Conservation (phyloP, 1,140 invertebrate genomes). For the Campoletis sonorensis region DNA sequence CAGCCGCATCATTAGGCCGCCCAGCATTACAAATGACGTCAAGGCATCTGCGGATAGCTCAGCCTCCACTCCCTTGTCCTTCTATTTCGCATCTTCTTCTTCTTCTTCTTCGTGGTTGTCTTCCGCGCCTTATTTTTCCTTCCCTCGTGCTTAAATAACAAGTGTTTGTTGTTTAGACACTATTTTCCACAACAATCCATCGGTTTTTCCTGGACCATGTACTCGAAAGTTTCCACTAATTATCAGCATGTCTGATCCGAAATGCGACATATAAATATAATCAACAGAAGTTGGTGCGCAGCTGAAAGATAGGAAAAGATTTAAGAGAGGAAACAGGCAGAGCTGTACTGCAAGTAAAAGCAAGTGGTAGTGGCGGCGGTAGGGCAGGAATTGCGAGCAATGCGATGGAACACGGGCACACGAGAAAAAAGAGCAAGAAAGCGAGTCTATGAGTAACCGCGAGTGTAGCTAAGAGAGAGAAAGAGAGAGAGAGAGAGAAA, state of each 20-base stretch:
- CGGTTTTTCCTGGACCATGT: neutral
- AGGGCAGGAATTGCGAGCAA: constrained; percentile 45
- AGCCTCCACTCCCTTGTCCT: constrained; percentile 16
- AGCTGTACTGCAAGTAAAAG: constrained; percentile 35
- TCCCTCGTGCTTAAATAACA: constrained; percentile 19
- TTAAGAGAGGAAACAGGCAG: constrained; percentile 19
- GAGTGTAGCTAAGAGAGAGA: constrained; percentile 4
- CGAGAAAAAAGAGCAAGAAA: neutral
- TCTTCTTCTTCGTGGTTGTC: neutral
- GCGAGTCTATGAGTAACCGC: constrained; percentile 20
- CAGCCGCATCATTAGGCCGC: constrained; percentile 65
- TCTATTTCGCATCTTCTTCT: constrained; percentile 35
- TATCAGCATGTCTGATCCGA: no score
- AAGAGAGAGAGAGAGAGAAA: constrained; percentile 30
- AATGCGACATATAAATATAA: neutral
- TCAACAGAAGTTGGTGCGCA: neutral
- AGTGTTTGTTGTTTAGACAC: neutral
- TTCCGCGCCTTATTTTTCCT: constrained; percentile 15
- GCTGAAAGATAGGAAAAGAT: neutral
- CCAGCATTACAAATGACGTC: constrained; percentile 65
- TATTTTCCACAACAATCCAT: neutral
- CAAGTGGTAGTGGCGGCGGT: constrained; percentile 24
- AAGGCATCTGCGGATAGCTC: constrained; percentile 47
- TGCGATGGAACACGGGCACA: constrained; percentile 31
- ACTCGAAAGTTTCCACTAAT: neutral